phyloP scores from a whole-genome alignment of 1,140 invertebrate species.

The Sminthurinus signatus region DNA sequence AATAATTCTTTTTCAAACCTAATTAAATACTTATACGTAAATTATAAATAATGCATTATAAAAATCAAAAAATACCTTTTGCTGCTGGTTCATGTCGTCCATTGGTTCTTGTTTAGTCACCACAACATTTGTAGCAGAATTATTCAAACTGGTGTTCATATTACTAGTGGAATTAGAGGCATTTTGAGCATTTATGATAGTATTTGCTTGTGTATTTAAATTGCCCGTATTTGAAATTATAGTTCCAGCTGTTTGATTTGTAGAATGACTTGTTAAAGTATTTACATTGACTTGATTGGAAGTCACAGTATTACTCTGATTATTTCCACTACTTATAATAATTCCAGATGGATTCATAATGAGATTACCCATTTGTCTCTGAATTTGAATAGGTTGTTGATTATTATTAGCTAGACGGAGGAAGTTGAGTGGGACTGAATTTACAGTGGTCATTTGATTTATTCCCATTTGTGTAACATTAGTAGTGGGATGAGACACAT shows the following conservation, averaged over 20 bases:
- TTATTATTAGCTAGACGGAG: not conserved
- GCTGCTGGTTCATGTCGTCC: conserved; percentile 5
- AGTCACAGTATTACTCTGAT: too few relatives aligned
- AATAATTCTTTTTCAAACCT: too few relatives aligned
- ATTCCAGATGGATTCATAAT: conserved; percentile 25
- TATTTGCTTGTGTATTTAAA: not conserved
- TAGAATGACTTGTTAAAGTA: not conserved
- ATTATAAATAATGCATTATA: too few relatives aligned
- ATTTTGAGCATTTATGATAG: not conserved
- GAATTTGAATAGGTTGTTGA: not conserved
- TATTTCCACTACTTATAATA: conserved; percentile 14
- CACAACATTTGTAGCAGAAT: conserved; percentile 27
- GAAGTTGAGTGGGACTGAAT: not conserved
- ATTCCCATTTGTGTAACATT: too few relatives aligned
- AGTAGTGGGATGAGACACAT: not conserved
- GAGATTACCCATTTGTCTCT: conserved; percentile 12
- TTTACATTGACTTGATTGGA: too few relatives aligned
- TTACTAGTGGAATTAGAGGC: too few relatives aligned
- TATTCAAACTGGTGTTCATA: conserved; percentile 15
- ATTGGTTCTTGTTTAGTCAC: conserved; percentile 12
- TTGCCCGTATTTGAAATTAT: not conserved
- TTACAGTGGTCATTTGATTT: too few relatives aligned
- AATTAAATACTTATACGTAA: too few relatives aligned
- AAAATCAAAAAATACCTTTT: too few relatives aligned
- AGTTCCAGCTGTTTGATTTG: too few relatives aligned